A percentile compares a stretch with the other conserved stretches of the same genome.
Conservation (phyloP, 2,113 vertebrate species). For the Gorsachius goisagi region DNA sequence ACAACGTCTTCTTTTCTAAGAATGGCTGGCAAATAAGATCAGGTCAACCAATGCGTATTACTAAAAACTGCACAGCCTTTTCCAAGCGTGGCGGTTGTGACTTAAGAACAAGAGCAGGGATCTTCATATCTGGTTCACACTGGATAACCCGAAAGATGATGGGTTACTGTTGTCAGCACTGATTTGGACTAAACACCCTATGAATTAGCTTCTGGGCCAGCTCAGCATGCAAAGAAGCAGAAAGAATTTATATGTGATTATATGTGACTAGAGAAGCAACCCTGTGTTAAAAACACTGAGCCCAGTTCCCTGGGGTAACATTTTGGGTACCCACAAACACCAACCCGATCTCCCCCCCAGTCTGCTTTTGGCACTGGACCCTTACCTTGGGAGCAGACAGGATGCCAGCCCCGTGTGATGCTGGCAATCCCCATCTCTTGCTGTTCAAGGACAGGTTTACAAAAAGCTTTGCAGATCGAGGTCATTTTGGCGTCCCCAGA, state of each 20-base stretch:
- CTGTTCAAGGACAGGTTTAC: neutral
- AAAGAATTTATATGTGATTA: neutral
- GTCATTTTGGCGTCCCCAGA: neutral
- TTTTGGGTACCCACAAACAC: neutral
- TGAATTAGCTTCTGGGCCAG: neutral
- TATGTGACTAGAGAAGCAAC: accelerated
- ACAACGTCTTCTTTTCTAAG: neutral
- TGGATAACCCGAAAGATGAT: neutral
- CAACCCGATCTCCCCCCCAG: neutral
- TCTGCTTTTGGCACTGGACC: neutral
- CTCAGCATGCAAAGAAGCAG: neutral
- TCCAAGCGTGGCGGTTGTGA: neutral
- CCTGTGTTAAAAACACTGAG: neutral
- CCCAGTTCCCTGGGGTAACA: neutral
- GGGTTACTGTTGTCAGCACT: neutral
- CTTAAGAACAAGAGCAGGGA: neutral
- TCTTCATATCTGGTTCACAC: neutral
- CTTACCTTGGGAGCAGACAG: neutral
- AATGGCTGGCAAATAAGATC: neutral
- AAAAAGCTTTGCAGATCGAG: neutral
- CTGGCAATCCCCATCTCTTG: neutral
- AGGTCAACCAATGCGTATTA: neutral
- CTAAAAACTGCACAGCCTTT: neutral
- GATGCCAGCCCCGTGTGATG: neutral
- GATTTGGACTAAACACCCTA: neutral